Percentiles rank a stretch among this genome's conserved stretches.
phyloP scores from a whole-genome alignment of 2,113 vertebrate species.

The Ptilonorhynchus violaceus region DNA sequence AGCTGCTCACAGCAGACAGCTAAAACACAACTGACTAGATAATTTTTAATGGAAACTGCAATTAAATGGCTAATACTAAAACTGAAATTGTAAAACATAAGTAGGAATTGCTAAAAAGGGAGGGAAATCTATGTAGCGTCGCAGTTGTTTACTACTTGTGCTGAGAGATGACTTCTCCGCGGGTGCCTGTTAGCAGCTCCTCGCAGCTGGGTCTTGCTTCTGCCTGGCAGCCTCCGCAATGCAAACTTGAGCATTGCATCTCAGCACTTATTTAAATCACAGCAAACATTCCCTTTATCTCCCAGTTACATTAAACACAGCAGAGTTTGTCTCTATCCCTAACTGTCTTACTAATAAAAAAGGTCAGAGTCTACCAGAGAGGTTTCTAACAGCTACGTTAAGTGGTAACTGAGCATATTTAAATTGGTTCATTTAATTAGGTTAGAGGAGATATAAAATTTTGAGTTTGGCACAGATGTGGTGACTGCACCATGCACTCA shows the following conservation, averaged over 20 bases:
- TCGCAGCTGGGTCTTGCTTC: background rate
- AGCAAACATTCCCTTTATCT: background rate
- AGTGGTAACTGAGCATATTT: background rate
- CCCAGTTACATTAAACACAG: background rate
- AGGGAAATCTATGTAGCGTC: background rate
- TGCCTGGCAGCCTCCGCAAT: background rate
- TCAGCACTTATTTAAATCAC: background rate
- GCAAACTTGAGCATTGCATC: background rate
- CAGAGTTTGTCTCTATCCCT: background rate
- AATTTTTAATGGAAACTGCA: background rate
- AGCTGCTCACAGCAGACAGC: background rate
- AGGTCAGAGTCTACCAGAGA: background rate
- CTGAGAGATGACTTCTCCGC: background rate
- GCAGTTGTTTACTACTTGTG: background rate
- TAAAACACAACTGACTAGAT: background rate
- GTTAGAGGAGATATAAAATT: background rate
- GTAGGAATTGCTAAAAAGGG: background rate
- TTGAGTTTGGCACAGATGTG: background rate
- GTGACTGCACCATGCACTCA: background rate
- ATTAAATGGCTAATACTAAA: background rate
- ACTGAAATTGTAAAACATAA: background rate
- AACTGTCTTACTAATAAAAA: background rate
- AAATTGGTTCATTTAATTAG: background rate
- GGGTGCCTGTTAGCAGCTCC: background rate
- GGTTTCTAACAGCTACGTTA: background rate